Evolutionary conservation across 2,888 invertebrate species (phyloP).

Genomic region (Drosophila borealis): DNA sequence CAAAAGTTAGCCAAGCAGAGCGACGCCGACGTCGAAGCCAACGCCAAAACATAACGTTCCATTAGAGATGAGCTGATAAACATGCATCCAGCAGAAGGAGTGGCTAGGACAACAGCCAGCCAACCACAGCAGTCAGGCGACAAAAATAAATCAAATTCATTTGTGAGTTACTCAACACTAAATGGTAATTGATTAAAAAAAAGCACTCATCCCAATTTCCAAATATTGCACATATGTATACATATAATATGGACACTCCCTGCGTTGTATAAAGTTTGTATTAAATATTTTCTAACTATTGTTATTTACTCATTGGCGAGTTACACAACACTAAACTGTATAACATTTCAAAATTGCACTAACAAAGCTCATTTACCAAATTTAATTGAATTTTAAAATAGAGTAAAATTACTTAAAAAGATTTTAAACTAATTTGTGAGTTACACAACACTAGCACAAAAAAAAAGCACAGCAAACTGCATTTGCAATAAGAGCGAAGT

Average conservation of each 20-base stretch:
- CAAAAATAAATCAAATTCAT: neutral
- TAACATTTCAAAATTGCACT: no score
- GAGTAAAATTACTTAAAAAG: slow-evolving; percentile 5
- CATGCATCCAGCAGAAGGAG: slow-evolving; percentile 40
- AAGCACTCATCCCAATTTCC: no score
- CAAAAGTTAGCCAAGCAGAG: slow-evolving; percentile 60
- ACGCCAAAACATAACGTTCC: slow-evolving; percentile 72
- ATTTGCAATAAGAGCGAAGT: no score
- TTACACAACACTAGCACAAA: no score
- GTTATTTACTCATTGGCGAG: no score
- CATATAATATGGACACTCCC: no score
- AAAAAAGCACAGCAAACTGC: no score
- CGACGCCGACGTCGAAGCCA: neutral
- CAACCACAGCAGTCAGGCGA: slow-evolving; percentile 24
- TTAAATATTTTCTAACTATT: no score
- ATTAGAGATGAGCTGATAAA: slow-evolving; percentile 79
- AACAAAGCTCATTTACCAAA: no score
- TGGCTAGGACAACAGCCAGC: neutral
- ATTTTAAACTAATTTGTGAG: slow-evolving; percentile 8
- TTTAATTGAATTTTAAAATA: neutral
- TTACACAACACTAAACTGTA: no score
- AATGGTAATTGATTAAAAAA: neutral
- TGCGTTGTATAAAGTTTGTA: no score
- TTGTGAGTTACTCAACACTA: neutral
- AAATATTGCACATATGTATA: no score